phyloP scores from a whole-genome alignment of 2,113 vertebrate genomes.

The Embiotoca jacksoni region DNA sequence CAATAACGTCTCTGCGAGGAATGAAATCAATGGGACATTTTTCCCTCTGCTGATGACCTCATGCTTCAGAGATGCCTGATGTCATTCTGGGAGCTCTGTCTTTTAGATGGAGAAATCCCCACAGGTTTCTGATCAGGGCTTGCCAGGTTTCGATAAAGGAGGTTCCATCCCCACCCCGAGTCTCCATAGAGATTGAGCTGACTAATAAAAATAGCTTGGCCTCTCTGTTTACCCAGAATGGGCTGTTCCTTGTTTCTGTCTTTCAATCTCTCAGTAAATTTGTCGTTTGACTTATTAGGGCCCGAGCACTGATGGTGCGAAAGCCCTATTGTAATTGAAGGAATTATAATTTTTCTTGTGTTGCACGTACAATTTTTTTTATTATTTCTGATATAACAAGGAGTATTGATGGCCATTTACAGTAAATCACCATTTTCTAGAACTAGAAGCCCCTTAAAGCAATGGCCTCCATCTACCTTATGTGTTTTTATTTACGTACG shows the following conservation, averaged over 20 bases:
- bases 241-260: slow-evolving; percentile 47
- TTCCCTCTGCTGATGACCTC: slow-evolving; percentile 62
- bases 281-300: background rate
- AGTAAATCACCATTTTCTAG: background rate
- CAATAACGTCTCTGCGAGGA: slow-evolving; percentile 34
- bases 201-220: slow-evolving; percentile 83
- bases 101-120: slow-evolving; percentile 70
- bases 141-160: slow-evolving; percentile 84
- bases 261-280: slow-evolving; percentile 32
- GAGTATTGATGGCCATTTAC: background rate
- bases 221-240: slow-evolving; percentile 67
- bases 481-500: slow-evolving; percentile 12
- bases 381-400: background rate
- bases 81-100: slow-evolving; percentile 70
- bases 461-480: slow-evolving; percentile 6
- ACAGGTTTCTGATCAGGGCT: slow-evolving; percentile 74
- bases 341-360: background rate
- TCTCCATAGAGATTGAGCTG: slow-evolving; percentile 81
- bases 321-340: too few species aligned
- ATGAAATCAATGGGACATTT: slow-evolving; percentile 54
- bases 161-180: slow-evolving; percentile 79
- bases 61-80: slow-evolving; percentile 63
- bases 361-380: background rate
- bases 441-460: background rate
- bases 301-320: too few species aligned